Base-by-base conservation (phyloP, 35 echinoderm and acorn worm species). In the Apostichopus parvimensis region DNA sequence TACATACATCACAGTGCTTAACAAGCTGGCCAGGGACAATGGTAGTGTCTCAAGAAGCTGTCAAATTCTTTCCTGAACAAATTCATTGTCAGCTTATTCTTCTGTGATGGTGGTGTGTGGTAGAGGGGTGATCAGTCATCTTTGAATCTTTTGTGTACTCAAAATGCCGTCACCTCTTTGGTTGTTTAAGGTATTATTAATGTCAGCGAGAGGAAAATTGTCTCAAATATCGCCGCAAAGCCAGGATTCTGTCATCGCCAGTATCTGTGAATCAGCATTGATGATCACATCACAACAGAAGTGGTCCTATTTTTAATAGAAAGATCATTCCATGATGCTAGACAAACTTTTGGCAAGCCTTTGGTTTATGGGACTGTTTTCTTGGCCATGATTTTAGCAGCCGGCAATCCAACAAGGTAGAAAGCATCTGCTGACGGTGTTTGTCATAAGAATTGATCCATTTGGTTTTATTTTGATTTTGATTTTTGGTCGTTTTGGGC, bases 91-190 rank as follows among this genome's bases (percentile, higher is more conserved):
- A 91, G 14, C 77, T 79, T 79, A 57, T 91, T 79, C 13, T 87
- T 87, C 9, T 7, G 78, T 6, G 73, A 93, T 75, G 92, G 92
- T 87, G 92, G 92, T 8, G 92, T 82, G 81, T 82, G 82, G 68
- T 93, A 93, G 10, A 93, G 53, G 53, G 5, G 62, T 87, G 18
- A 93, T 54, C 13, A 93, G 82, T 9, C 10, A 76, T 87, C 92
- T 0, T 86, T 86, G 58, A 92, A 87, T n/a, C 92, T 59, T 86
- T 54, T 80, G 58, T 92, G 79, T 8, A 92, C 79, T n/a, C 86
- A 64, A 92, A 76, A 86, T 55, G 9, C 92, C 92, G 12, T 73
- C 81, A 73, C 92, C 92, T 58, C 68, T 9, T 17, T 20, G 23
- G 20, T 87, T 45, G 55, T n/a, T 71, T 28, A 15, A 24, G n/a